Evolutionary conservation across 2,797 vertebrate genomes (phyloP).

Genomic region (Streptopelia turtur): DNA sequence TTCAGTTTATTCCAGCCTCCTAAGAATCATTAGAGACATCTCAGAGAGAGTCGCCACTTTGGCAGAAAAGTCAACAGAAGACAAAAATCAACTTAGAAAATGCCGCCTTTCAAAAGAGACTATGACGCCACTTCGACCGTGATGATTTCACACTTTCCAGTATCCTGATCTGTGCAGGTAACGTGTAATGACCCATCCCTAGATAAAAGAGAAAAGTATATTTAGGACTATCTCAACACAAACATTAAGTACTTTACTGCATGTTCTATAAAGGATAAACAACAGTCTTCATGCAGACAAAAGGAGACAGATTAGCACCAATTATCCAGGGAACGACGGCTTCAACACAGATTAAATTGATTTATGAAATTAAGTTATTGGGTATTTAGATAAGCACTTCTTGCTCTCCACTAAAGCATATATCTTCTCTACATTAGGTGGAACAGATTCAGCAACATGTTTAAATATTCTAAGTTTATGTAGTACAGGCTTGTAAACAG

Average conservation of each 20-base stretch:
- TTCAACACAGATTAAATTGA: accelerated
- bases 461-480: background rate
- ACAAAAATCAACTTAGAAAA: background rate
- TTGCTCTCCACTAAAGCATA: background rate
- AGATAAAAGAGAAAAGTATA: slow-evolving; percentile 43
- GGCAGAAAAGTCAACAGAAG: background rate
- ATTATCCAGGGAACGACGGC: background rate
- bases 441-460: background rate
- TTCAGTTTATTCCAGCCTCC: background rate
- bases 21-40: background rate
- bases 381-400: background rate
- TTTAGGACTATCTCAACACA: background rate
- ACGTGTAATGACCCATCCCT: slow-evolving; percentile 96
- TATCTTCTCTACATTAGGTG: background rate
- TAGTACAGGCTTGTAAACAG: background rate
- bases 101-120: background rate
- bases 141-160: slow-evolving; percentile 90
- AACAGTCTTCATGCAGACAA: background rate
- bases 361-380: background rate
- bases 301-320: background rate
- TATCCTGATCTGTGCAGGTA: slow-evolving; percentile 90
- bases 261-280: background rate
- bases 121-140: slow-evolving; percentile 88
- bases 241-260: background rate
- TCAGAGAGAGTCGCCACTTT: background rate